phyloP scores from a whole-genome alignment of 2,888 invertebrate genomes.

The Macrophya alboannulata region DNA sequence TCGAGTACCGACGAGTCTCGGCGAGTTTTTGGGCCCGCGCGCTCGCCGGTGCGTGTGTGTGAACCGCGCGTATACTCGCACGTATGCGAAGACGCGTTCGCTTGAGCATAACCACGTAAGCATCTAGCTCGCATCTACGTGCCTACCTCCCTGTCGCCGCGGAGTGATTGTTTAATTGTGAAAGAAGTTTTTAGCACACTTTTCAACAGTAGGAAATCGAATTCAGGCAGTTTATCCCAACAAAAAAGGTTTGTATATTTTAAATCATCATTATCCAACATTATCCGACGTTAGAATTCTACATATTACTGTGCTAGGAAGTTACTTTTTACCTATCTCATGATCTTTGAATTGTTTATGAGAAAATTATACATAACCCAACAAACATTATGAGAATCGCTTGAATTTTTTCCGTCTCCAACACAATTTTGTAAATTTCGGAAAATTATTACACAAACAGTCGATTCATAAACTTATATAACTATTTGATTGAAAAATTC shows the following conservation, averaged over 20 bases:
- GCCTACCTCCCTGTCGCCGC: neutral
- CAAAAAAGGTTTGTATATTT: slow-evolving; percentile 8
- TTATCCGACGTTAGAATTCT: slow-evolving; percentile 12
- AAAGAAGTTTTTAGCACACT: neutral
- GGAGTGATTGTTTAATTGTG: neutral
- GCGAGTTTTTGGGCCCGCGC: neutral
- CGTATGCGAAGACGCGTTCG: neutral
- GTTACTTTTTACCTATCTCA: neutral
- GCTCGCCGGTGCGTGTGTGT: neutral
- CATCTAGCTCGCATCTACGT: too few relatives aligned
- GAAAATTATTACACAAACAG: too few relatives aligned
- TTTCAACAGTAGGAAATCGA: slow-evolving; percentile 14
- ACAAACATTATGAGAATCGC: too few relatives aligned
- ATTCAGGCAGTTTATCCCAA: neutral
- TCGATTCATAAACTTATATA: too few relatives aligned
- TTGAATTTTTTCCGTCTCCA: too few relatives aligned
- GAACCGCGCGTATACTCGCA: neutral
- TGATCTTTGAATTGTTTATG: neutral
- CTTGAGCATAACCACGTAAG: too few relatives aligned
- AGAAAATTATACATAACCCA: too few relatives aligned
- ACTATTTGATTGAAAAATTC: too few relatives aligned
- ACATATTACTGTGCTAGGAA: neutral
- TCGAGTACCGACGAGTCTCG: neutral
- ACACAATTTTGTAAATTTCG: too few relatives aligned
- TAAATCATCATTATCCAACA: slow-evolving; percentile 4